Percentiles rank a stretch among this genome's conserved stretches.
These are phyloP conservation scores for Gulo gulo DNA, from an alignment of 2,113 vertebrate genomes.

Conservation along the genomic window DNA sequence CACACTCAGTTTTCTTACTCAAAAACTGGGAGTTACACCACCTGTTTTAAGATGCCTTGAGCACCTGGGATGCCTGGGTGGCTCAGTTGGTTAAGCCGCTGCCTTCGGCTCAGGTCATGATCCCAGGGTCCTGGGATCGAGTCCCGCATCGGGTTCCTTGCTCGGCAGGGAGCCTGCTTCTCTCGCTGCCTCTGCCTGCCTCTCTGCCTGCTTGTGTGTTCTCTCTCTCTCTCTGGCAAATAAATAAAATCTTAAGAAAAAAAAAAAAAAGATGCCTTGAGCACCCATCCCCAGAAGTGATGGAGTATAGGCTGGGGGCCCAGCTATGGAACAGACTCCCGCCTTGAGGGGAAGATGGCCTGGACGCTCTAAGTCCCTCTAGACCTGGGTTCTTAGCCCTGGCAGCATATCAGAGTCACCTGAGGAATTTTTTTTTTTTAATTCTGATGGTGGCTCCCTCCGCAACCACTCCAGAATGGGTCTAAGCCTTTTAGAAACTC, in stretches of 20 bases:
- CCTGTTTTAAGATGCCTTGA: not conserved
- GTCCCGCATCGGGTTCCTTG: too few species aligned
- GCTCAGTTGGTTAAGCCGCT: too few species aligned
- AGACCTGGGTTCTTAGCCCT: not conserved
- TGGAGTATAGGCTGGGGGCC: not conserved
- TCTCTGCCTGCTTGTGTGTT: too few species aligned
- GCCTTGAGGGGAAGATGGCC: not conserved
- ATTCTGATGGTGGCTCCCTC: not conserved
- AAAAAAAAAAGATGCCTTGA: not conserved
- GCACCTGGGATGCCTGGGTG: not conserved
- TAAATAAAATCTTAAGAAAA: too few species aligned
- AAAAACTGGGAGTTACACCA: not conserved
- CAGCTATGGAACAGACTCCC: not conserved
- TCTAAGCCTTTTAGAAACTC: not conserved
- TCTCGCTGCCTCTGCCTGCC: too few species aligned
- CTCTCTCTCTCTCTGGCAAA: too few species aligned
- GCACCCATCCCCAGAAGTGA: not conserved
- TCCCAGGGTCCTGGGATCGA: too few species aligned
- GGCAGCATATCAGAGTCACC: not conserved
- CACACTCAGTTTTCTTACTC: not conserved
- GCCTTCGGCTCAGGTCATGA: too few species aligned
- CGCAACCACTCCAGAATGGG: not conserved
- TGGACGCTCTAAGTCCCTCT: not conserved
- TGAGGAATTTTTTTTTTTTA: not conserved
- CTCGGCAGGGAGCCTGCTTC: too few species aligned